Evolutionary conservation across 1,140 invertebrate genomes (phyloP).

Genomic region (Drosophila willistoni): DNA sequence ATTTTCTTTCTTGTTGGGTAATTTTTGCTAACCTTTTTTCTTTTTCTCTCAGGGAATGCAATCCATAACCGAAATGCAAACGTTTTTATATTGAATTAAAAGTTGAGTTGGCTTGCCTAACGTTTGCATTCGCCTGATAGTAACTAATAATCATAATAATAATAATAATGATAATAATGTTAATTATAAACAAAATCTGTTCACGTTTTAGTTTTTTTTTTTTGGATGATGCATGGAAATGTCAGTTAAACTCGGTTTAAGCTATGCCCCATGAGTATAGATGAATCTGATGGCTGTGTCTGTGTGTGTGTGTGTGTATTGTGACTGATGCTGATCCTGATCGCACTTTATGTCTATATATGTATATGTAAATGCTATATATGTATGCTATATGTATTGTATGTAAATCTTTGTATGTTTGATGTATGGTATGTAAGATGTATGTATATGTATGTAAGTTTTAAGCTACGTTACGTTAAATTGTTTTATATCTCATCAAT

Average conservation of each 20-base stretch:
- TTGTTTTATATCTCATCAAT: slow-evolving; percentile 62
- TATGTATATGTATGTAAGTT: slow-evolving; percentile 43
- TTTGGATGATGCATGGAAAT: slow-evolving; percentile 26
- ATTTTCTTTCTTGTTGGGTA: slow-evolving; percentile 37
- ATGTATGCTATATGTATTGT: not conserved
- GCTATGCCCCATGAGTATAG: slow-evolving; percentile 54
- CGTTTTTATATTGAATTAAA: no score
- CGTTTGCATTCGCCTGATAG: not conserved
- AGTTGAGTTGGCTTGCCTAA: no score
- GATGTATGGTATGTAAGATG: slow-evolving; percentile 29
- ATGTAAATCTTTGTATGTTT: slow-evolving; percentile 19
- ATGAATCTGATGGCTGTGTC: slow-evolving; percentile 36
- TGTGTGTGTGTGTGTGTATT: not conserved
- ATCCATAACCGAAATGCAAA: not conserved
- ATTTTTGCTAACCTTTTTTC: slow-evolving; percentile 20
- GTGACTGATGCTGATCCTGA: slow-evolving; percentile 40
- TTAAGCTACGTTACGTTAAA: slow-evolving; percentile 74
- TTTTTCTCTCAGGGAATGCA: slow-evolving; percentile 9
- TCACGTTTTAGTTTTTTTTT: not conserved
- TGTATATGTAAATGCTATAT: slow-evolving; percentile 30
- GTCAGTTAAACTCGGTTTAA: slow-evolving; percentile 77
- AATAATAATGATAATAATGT: slow-evolving; percentile 7
- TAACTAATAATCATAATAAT: slow-evolving; percentile 3
- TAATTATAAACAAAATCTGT: slow-evolving; percentile 27
- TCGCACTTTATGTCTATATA: slow-evolving; percentile 25